Conservation (phyloP, 2,797 vertebrate species). For the Tauraco hartlaubi region DNA sequence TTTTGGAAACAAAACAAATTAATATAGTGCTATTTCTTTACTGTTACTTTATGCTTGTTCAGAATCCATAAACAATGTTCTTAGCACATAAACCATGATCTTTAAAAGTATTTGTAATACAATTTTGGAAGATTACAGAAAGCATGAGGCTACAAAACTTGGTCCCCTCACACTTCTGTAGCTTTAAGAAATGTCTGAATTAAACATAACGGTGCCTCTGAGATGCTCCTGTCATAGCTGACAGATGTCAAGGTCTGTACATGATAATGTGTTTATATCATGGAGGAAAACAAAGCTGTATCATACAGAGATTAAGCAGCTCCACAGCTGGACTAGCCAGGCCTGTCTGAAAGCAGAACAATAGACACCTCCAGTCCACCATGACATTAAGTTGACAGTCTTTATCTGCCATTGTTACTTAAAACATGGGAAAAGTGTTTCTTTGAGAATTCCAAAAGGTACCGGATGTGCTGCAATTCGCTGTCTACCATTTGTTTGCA, state of each 20-base stretch:
- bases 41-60: not conserved
- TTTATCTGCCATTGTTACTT: constrained; percentile 83
- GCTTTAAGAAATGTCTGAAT: constrained; percentile 18
- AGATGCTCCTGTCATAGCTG: constrained; percentile 21
- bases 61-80: not conserved
- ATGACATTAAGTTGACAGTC: constrained; percentile 83
- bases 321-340: constrained; percentile 69
- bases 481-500: constrained; percentile 68
- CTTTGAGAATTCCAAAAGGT: constrained; percentile 79
- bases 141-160: not conserved
- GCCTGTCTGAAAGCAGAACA: constrained; percentile 76
- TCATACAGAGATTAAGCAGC: constrained; percentile 63
- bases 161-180: not conserved
- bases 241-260: constrained; percentile 48
- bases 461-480: constrained; percentile 79
- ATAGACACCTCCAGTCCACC: constrained; percentile 71
- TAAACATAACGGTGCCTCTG: constrained; percentile 40
- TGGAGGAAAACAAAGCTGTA: constrained; percentile 34
- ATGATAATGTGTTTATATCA: constrained; percentile 68
- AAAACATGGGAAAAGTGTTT: constrained; percentile 79
- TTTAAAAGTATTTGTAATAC: not conserved
- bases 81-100: not conserved
- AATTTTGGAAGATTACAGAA: not conserved
- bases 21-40: not conserved
- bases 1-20: not conserved